These are phyloP conservation scores for Dysidea cf. avara DNA, from an alignment of 37 sponge, comb jelly and placozoan species.

Conservation along the genomic window DNA sequence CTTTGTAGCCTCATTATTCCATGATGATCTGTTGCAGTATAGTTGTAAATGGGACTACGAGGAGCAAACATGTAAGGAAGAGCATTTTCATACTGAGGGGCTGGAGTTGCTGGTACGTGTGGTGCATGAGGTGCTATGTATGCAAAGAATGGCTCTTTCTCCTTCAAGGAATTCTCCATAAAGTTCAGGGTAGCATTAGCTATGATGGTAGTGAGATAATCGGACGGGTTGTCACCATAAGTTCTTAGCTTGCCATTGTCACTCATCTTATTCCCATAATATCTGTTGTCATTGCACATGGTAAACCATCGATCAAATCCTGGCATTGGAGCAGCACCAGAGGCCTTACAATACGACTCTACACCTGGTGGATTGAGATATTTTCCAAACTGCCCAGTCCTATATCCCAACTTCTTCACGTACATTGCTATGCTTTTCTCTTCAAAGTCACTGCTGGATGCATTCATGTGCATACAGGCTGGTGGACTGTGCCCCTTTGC, in stretches of 20 bases:
- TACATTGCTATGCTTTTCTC: constrained; percentile 41
- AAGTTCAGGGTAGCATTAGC: constrained; percentile 60
- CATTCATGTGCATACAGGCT: constrained; percentile 79
- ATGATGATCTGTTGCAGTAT: constrained; percentile 65
- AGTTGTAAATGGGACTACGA: constrained; percentile 75
- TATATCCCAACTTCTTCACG: constrained; percentile 54
- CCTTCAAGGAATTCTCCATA: constrained; percentile 31
- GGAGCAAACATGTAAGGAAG: constrained; percentile 49
- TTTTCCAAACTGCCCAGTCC: constrained; percentile 75
- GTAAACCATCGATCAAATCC: constrained; percentile 53
- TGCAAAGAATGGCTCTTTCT: constrained; percentile 57
- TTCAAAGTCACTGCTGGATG: constrained; percentile 20
- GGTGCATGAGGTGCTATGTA: constrained; percentile 85
- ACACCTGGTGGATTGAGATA: constrained; percentile 50
- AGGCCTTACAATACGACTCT: constrained; percentile 18
- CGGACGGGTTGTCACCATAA: constrained; percentile 35
- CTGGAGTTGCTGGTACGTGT: constrained; percentile 81
- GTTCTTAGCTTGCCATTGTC: constrained; percentile 5
- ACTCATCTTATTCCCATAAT: constrained; percentile 41
- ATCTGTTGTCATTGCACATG: constrained; percentile 71
- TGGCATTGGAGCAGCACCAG: no score
- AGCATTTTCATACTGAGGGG: constrained; percentile 67
- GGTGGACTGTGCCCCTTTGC: no score
- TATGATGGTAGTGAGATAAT: constrained; percentile 72
- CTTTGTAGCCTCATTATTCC: constrained; percentile 60